Conservation (phyloP, 2,888 invertebrate genomes). For the Mongoloraphidia duomilia region DNA sequence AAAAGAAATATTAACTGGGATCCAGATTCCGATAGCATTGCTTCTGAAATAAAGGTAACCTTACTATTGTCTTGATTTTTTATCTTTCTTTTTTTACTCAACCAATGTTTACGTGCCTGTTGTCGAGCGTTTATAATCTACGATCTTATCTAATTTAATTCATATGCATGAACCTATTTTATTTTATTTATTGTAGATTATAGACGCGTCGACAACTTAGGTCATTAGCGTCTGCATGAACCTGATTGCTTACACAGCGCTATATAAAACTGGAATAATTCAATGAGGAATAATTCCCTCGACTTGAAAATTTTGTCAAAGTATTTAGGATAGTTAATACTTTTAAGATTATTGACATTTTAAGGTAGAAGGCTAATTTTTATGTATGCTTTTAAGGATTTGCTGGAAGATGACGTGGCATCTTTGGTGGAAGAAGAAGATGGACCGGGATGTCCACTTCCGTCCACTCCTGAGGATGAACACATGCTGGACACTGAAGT, state of each 20-base stretch:
- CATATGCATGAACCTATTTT: no score
- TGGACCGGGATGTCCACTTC: constrained; percentile 69
- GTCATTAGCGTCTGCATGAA: no score
- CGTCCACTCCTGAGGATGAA: constrained; percentile 77
- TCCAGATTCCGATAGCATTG: constrained; percentile 28
- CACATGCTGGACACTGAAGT: constrained; percentile 68
- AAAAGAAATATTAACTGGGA: constrained; percentile 28
- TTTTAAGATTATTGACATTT: background rate
- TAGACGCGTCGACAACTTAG: no score
- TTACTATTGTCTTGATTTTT: background rate
- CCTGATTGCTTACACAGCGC: no score
- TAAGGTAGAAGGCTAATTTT: background rate
- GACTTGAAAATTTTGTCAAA: background rate
- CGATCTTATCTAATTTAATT: no score
- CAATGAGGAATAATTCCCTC: no score
- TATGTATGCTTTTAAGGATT: constrained; percentile 21
- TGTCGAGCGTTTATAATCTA: no score
- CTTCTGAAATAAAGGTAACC: constrained; percentile 28
- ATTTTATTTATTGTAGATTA: no score
- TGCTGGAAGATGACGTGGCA: constrained; percentile 31
- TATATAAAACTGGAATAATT: no score
- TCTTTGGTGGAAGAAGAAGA: constrained; percentile 46
- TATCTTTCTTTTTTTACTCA: no score
- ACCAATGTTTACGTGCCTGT: no score
- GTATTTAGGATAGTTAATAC: background rate